Percentiles rank a stretch among this genome's conserved stretches.
phyloP scores from a whole-genome alignment of 2,888 invertebrate genomes.

The Drosophila mettleri region DNA sequence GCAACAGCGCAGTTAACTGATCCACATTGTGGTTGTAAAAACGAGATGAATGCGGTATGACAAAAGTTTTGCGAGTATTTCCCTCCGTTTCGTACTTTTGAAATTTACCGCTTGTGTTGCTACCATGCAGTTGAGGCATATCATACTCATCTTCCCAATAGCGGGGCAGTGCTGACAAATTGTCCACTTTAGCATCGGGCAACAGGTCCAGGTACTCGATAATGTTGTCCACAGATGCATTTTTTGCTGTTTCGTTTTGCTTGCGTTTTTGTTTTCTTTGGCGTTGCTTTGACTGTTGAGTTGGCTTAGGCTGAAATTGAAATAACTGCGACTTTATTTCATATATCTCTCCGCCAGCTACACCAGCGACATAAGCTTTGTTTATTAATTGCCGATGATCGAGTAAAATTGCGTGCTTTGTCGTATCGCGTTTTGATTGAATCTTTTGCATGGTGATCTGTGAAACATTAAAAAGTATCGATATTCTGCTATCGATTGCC shows the following conservation, averaged over 20 bases:
- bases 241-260: neutral
- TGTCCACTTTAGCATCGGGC: constrained; percentile 4
- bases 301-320: constrained; percentile 56
- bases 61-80: constrained; percentile 1
- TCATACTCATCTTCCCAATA: constrained; percentile 75
- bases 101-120: constrained; percentile 86
- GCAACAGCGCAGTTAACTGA: constrained; percentile 87
- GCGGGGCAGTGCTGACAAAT: constrained; percentile 42
- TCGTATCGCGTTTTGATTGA: constrained; percentile 19
- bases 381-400: constrained; percentile 77
- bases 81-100: constrained; percentile 85
- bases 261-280: constrained; percentile 51
- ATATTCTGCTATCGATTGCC: constrained; percentile 2
- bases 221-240: constrained; percentile 24
- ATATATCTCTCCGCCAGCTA: constrained; percentile 25
- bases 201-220: constrained; percentile 40
- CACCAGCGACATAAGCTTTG: constrained; percentile 46
- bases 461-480: constrained; percentile 3
- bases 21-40: constrained; percentile 90
- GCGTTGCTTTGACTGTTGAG: neutral
- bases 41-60: constrained; percentile 89
- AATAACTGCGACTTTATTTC: constrained; percentile 71
- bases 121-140: constrained; percentile 86
- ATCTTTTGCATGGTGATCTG: constrained; percentile 62
- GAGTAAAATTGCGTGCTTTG: constrained; percentile 63